Evolutionary conservation across 2,113 vertebrate genomes (phyloP).

Genomic region (Colossoma macropomum): DNA sequence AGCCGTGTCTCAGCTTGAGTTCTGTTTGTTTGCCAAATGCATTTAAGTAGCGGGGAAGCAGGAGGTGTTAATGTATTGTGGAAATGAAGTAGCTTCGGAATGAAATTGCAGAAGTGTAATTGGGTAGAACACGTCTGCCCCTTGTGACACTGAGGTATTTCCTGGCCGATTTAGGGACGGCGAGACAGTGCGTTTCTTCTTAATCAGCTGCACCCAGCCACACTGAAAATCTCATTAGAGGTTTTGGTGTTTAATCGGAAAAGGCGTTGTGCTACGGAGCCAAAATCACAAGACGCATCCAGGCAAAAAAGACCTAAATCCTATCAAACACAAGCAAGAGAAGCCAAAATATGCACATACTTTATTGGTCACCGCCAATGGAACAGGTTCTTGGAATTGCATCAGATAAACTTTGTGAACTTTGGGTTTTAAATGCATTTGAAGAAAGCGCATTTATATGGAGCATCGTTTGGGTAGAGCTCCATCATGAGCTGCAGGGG

Average conservation of each 20-base stretch:
- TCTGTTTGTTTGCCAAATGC: slow-evolving; percentile 39
- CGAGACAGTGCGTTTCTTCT: background rate
- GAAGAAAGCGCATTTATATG: background rate
- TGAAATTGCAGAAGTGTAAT: slow-evolving; percentile 3
- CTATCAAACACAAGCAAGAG: background rate
- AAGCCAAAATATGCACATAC: background rate
- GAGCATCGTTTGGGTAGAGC: background rate
- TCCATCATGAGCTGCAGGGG: background rate
- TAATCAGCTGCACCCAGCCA: slow-evolving; percentile 29
- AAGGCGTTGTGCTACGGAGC: background rate
- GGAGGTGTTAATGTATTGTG: slow-evolving; percentile 43
- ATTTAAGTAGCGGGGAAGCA: slow-evolving; percentile 22
- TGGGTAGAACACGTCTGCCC: slow-evolving; percentile 30
- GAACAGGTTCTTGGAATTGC: background rate
- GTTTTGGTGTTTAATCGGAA: background rate
- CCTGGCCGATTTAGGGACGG: slow-evolving; percentile 9
- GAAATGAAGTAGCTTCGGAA: slow-evolving; percentile 33
- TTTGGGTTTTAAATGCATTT: background rate
- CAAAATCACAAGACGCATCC: slow-evolving; percentile 11
- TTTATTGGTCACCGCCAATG: background rate
- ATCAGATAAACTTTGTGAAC: slow-evolving; percentile 37
- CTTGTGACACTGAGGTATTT: slow-evolving; percentile 8
- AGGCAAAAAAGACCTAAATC: slow-evolving; percentile 9
- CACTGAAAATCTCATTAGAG: slow-evolving; percentile 22
- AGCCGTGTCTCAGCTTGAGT: slow-evolving; percentile 39